A percentile compares a stretch with the other conserved stretches of the same genome.
These are phyloP conservation scores for Ophion costatus DNA, from an alignment of 2,888 invertebrate genomes.

Conservation along the genomic window DNA sequence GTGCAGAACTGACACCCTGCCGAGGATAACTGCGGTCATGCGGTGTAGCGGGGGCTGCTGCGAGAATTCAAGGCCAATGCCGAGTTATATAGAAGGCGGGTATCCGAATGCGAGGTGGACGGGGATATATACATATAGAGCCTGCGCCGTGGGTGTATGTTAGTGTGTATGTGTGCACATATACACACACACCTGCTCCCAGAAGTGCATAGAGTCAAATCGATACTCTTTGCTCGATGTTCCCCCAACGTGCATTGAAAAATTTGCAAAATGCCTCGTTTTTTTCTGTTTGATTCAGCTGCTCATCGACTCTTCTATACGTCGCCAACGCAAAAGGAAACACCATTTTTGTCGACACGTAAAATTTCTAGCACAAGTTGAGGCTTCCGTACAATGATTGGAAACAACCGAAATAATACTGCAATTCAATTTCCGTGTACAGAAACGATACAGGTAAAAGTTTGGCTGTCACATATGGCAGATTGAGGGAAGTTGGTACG, in stretches of 20 bases:
- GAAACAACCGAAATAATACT: too few relatives aligned
- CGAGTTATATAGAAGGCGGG: constrained; percentile 44
- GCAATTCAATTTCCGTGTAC: too few relatives aligned
- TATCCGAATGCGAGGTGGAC: constrained; percentile 49
- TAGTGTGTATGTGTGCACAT: background rate
- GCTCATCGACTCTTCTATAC: too few relatives aligned
- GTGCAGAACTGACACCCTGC: too few relatives aligned
- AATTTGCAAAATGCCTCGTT: background rate
- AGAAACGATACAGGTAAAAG: too few relatives aligned
- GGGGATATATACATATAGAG: constrained; percentile 28
- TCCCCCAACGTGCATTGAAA: background rate
- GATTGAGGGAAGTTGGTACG: too few relatives aligned
- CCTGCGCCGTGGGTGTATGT: constrained; percentile 1
- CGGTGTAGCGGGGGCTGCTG: constrained; percentile 34
- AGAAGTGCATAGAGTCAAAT: constrained; percentile 46
- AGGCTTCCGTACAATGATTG: too few relatives aligned
- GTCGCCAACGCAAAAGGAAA: too few relatives aligned
- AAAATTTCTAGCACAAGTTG: too few relatives aligned
- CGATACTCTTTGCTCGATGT: constrained; percentile 11
- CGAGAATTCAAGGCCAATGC: constrained; percentile 69
- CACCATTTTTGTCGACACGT: too few relatives aligned
- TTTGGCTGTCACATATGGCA: too few relatives aligned
- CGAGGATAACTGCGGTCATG: constrained; percentile 48
- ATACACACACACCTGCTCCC: background rate
- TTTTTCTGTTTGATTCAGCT: too few relatives aligned